These are phyloP conservation scores for Diphyllodes magnificus DNA, from an alignment of 2,113 vertebrate genomes.

Conservation along the genomic window DNA sequence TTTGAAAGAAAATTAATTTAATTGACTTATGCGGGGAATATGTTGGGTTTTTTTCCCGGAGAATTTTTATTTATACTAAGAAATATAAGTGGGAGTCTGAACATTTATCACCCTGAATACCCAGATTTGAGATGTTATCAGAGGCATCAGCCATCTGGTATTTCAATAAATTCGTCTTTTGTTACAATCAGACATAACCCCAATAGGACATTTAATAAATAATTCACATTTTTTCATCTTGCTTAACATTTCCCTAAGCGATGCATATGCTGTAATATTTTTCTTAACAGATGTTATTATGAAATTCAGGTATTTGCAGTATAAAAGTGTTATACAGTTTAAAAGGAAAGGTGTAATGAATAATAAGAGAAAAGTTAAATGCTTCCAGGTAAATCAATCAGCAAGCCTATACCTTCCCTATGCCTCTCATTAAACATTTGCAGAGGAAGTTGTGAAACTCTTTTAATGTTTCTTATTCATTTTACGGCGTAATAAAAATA, in stretches of 20 bases:
- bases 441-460: neutral
- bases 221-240: constrained; percentile 10
- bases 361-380: neutral
- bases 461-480: neutral
- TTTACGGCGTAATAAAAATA: constrained; percentile 4
- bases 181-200: neutral
- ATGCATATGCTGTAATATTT: neutral
- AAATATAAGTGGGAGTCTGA: neutral
- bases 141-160: neutral
- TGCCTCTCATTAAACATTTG: neutral
- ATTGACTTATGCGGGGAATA: neutral
- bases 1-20: neutral
- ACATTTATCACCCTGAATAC: neutral
- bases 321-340: neutral
- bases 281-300: neutral
- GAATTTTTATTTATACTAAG: neutral
- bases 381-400: neutral
- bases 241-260: neutral
- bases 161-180: neutral
- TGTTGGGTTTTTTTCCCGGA: neutral
- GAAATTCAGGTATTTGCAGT: neutral
- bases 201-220: neutral
- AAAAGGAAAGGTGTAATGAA: neutral
- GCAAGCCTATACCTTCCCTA: neutral
- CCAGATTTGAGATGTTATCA: neutral